These are phyloP conservation scores for Theristicus caerulescens DNA, from an alignment of 2,113 vertebrate genomes.

Conservation along the genomic window DNA sequence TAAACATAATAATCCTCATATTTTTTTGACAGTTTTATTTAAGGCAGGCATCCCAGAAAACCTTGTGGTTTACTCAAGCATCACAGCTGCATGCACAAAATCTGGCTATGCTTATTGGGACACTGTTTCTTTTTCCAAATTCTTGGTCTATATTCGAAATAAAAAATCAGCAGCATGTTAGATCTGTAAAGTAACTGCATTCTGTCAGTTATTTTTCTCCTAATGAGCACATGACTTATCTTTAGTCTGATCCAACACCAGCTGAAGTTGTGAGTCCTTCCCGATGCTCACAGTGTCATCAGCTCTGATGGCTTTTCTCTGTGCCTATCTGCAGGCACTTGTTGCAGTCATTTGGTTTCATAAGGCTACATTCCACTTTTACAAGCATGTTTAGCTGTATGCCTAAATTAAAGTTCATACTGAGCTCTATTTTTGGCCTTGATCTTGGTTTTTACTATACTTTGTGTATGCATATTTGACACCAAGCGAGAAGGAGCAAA, in stretches of 20 bases:
- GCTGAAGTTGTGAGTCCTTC: neutral
- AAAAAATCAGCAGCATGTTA: neutral
- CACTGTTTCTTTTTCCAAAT: too few species aligned
- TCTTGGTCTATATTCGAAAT: neutral
- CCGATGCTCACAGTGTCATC: neutral
- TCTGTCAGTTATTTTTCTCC: neutral
- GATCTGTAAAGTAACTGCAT: neutral
- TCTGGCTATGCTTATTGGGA: neutral
- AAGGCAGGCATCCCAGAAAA: neutral
- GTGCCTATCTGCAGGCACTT: neutral
- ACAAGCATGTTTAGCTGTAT: neutral
- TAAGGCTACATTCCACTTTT: neutral
- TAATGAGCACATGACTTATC: neutral
- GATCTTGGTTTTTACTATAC: neutral
- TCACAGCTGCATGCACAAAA: neutral
- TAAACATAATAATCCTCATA: neutral
- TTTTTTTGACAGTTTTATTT: constrained; percentile 3
- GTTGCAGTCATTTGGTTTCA: neutral
- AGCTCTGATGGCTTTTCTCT: neutral
- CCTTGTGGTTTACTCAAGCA: neutral
- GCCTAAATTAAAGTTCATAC: neutral
- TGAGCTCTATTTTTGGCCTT: neutral
- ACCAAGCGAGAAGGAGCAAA: accelerated
- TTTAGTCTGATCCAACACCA: neutral
- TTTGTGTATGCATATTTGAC: neutral